Evolutionary conservation across 2,113 vertebrate genomes (phyloP), one percentile per base, ranked within the genome.

Genomic region (Puntigrus tetrazona): DNA sequence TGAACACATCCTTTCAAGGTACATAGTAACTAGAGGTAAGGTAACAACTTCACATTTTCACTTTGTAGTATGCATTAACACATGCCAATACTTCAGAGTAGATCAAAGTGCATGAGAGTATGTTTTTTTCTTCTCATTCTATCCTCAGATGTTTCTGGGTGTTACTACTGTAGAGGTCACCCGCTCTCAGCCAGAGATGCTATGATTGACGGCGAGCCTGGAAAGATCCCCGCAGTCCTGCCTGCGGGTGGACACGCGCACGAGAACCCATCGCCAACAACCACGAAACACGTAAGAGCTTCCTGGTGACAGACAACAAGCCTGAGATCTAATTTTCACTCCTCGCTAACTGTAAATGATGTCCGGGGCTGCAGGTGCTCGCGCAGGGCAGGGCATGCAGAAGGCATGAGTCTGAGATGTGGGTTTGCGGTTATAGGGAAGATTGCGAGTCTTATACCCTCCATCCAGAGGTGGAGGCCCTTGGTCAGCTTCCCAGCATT

Each of bases 321-420:
- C 20, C 81, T 72, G 79, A 86, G 61, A 92, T 84, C 88, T 93
- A 87, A 93, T 93, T 92, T 92, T 90, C 92, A 92, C 90, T 88
- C 92, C 87, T 73, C 76, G 69, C 85, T 85, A 89, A 82, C 87
- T 93, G 90, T 83, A 89, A 94, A 93, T 89, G 92, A 90, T 86
- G 87, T 90, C 81, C 86, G 84, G 81, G 85, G 57, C 86, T 34
- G 79, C 84, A 82, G 75, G 87, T 82, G 74, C 25, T 16, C 38
- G 67, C 52, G 36, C 57, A 29, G 16, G 10, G 22, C 31, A 61
- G 8, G 22, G 34, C 7, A 41, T 25, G 50, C 4, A n/a, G 22
- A 29, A 38, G 34, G 55, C 9, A 59, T n/a, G 38, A 34, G 27
- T 27, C 77, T 61, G 55, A 36, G 74, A 29, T 16, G 38, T 65